Conservation (phyloP, 2,113 vertebrate genomes). For the Pavo muticus region DNA sequence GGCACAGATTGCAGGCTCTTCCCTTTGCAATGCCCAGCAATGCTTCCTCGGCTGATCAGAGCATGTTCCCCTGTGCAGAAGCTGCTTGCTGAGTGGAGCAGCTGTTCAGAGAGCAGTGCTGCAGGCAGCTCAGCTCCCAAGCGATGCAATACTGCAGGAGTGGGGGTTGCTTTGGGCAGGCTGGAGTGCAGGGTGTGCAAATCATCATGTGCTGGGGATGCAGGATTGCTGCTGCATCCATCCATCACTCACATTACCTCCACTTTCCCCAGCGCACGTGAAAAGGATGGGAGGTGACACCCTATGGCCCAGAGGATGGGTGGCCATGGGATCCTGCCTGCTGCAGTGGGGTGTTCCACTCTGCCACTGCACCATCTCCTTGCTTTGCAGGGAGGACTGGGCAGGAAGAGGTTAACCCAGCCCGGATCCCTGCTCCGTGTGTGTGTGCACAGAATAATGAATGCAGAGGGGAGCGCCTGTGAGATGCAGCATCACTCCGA, state of each 20-base stretch:
- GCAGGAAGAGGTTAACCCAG: conserved; percentile 50
- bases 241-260: neutral
- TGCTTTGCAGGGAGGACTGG: rapidly evolving
- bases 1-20: neutral
- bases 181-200: neutral
- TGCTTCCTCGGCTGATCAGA: rapidly evolving
- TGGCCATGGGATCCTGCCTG: neutral
- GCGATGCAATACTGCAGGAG: rapidly evolving
- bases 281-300: neutral
- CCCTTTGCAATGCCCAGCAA: neutral
- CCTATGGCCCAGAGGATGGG: neutral
- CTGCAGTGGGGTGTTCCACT: neutral
- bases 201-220: neutral
- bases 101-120: neutral
- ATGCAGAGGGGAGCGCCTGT: neutral
- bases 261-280: rapidly evolving
- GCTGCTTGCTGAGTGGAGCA: neutral
- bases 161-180: neutral
- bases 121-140: neutral
- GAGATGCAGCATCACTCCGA: neutral
- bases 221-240: neutral
- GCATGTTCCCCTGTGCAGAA: rapidly evolving
- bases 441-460: conserved; percentile 11
- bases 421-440: neutral
- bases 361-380: neutral